Evolutionary conservation across 2,113 vertebrate genomes (phyloP).

Genomic region (Limanda limanda): DNA sequence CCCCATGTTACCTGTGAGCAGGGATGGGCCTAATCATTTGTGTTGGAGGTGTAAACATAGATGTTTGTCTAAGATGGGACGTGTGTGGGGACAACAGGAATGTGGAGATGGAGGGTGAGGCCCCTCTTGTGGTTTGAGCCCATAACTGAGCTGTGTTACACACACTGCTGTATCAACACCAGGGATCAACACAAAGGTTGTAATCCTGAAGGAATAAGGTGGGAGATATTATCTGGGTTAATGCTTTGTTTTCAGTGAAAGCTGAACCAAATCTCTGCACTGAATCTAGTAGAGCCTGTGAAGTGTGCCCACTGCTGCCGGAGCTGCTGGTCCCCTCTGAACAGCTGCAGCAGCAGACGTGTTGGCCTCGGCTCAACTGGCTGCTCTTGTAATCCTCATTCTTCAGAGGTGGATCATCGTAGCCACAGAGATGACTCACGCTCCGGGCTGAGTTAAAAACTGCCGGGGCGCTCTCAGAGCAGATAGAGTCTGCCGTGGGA

Average conservation of each 20-base stretch:
- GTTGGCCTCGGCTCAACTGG: constrained; percentile 47
- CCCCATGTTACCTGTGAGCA: not conserved
- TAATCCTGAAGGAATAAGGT: not conserved
- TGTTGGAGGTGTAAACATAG: constrained; percentile 1
- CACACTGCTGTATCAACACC: not conserved
- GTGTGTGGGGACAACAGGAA: constrained; percentile 18
- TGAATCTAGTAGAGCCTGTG: not conserved
- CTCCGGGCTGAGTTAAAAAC: constrained; percentile 63
- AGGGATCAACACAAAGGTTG: no score
- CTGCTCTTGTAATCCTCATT: constrained; percentile 69
- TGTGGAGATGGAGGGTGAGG: constrained; percentile 22
- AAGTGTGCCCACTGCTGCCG: not conserved
- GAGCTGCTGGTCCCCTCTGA: not conserved
- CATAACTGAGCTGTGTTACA: constrained; percentile 16
- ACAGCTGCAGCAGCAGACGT: constrained; percentile 59
- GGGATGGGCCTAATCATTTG: not conserved
- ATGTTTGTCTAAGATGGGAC: not conserved
- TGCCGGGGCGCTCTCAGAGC: constrained; percentile 36
- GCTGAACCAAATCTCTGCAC: not conserved
- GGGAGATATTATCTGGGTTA: not conserved
- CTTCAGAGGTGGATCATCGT: constrained; percentile 76
- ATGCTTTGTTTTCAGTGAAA: not conserved
- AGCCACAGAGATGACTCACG: constrained; percentile 73
- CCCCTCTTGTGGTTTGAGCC: not conserved
- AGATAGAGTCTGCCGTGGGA: constrained; percentile 57